These are phyloP conservation scores for Melipona beecheii DNA, from an alignment of 2,888 invertebrate genomes.

Conservation along the genomic window DNA sequence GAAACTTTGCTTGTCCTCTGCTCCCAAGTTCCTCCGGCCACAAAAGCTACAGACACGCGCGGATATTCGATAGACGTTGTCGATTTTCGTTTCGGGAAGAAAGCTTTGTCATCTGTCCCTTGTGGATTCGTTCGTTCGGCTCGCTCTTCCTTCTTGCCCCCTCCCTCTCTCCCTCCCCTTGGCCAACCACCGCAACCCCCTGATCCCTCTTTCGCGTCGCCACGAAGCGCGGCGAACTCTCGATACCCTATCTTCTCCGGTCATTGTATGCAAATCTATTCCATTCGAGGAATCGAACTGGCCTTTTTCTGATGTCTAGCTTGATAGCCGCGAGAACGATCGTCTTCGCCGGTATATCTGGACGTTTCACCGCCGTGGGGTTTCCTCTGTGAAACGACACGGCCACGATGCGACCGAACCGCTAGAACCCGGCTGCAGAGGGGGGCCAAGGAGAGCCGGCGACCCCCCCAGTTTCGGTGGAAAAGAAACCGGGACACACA, in stretches of 20 bases:
- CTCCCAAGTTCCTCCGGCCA: slow-evolving; percentile 14
- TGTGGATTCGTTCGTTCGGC: slow-evolving; percentile 59
- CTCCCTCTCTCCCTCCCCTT: neutral
- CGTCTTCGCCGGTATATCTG: slow-evolving; percentile 62
- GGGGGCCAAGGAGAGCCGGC: neutral
- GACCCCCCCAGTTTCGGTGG: slow-evolving; percentile 2
- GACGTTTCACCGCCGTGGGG: slow-evolving; percentile 61
- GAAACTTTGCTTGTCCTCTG: slow-evolving; percentile 34
- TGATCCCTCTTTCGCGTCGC: slow-evolving; percentile 39
- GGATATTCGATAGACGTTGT: slow-evolving; percentile 55
- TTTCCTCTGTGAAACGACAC: slow-evolving; percentile 49
- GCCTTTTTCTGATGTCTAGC: slow-evolving; percentile 82
- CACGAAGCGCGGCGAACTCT: slow-evolving; percentile 55
- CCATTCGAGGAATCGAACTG: slow-evolving; percentile 80
- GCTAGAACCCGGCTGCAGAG: neutral
- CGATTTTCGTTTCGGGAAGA: slow-evolving; percentile 67
- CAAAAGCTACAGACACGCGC: slow-evolving; percentile 29
- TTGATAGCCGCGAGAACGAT: slow-evolving; percentile 78
- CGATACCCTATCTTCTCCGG: slow-evolving; percentile 75
- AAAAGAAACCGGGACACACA: slow-evolving; percentile 55
- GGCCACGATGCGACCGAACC: neutral
- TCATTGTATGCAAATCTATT: slow-evolving; percentile 83
- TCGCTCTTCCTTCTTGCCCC: slow-evolving; percentile 3
- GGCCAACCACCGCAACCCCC: neutral
- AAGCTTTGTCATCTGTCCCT: slow-evolving; percentile 75